These are phyloP conservation scores for Onychorhynchus coronatus DNA, from an alignment of 2,113 vertebrate species.

Conservation along the genomic window DNA sequence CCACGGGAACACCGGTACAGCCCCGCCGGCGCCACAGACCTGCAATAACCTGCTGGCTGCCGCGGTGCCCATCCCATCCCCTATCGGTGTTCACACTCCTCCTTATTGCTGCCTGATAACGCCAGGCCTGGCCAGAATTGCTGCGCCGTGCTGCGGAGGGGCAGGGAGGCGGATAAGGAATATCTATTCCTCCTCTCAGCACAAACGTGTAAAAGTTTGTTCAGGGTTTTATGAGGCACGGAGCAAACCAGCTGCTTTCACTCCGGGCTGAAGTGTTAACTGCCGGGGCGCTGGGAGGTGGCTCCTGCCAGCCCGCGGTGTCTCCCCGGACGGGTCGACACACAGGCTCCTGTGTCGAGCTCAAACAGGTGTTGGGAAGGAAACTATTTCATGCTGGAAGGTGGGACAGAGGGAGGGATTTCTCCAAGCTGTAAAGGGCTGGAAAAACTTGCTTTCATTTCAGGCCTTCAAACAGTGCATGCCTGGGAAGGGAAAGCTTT, in stretches of 20 bases:
- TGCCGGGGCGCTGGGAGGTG: background rate
- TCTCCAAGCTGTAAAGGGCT: slow-evolving; percentile 1
- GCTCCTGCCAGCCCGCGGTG: background rate
- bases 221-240: slow-evolving; percentile 16
- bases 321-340: background rate
- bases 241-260: slow-evolving; percentile 38
- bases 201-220: slow-evolving; percentile 24
- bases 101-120: slow-evolving; percentile 62
- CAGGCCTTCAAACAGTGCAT: background rate
- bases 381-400: slow-evolving; percentile 16
- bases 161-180: background rate
- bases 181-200: background rate
- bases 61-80: slow-evolving; percentile 53
- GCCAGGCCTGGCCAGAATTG: background rate
- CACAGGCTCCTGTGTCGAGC: background rate
- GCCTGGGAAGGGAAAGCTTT: background rate
- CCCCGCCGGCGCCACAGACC: slow-evolving; percentile 74
- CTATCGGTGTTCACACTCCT: slow-evolving; percentile 52
- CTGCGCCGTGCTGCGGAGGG: background rate
- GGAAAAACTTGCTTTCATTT: slow-evolving; percentile 12
- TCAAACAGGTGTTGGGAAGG: slow-evolving; percentile 38
- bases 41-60: slow-evolving; percentile 55
- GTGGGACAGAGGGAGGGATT: background rate
- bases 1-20: background rate
- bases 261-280: slow-evolving; percentile 29